Evolutionary conservation across 2,888 invertebrate species (phyloP), one percentile per base, ranked within the genome.

Genomic region (Lymantria dispar): DNA sequence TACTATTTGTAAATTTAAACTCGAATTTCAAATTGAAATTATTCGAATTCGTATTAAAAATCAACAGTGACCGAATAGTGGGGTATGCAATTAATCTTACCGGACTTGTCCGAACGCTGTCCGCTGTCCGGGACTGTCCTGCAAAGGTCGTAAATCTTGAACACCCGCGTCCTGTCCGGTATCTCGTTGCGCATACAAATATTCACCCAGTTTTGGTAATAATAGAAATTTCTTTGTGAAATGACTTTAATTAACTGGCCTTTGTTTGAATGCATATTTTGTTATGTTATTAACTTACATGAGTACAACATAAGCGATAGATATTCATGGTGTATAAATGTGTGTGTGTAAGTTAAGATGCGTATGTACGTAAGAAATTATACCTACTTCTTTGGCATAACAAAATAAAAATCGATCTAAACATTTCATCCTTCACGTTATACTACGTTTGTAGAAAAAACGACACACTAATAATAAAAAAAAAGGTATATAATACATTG

Each of bases 1-100:
- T 5, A 44, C 50, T 56, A 51, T 48, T 51, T 50, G 49, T 45
- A 45, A 45, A 49, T 50, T 52, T 45, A 49, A 66, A 74, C 74
- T 70, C 68, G 67, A 69, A 74, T 10, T 33, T 33, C 47, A 52
- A 50, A 57, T 52, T 43, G 50, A 70, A 64, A 70, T 71, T 72
- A 68, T 55, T 47, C 62, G 64, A 62, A 68, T 64, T 53, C 53
- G 59, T 62, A 80, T 85, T 84, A 85, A 86, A 85, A 84, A 78
- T 80, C 80, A 80, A 74, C 76, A 68, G 64, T 72, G 70, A 69
- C 71, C 73, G 62, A 75, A 76, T 79, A 80, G 81, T 79, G 74
- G 65, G 68, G 63, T 58, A 45, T 62, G 79, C 80, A 77, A 86
- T 86, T 86, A 86, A 86, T 87, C 85, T 85, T 81, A 67, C 74